phyloP scores from a whole-genome alignment of 2,113 vertebrate species.

The Himantopus leucocephalus region DNA sequence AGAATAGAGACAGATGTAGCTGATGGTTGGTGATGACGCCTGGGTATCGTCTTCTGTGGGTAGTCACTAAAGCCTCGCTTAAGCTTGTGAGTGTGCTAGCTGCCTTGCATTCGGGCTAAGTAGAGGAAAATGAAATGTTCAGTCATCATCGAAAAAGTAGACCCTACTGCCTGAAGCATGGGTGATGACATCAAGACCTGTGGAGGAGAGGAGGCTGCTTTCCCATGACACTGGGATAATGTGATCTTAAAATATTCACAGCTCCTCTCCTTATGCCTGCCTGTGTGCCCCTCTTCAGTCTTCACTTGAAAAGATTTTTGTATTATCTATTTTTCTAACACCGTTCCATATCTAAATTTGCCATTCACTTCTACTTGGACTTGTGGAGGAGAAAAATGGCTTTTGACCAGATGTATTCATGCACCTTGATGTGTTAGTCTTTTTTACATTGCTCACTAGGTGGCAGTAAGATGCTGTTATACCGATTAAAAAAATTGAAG shows the following conservation, averaged over 20 bases:
- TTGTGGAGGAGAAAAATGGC: not conserved
- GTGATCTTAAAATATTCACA: not conserved
- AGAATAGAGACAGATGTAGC: not conserved
- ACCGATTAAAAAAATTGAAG: not conserved
- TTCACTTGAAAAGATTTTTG: not conserved
- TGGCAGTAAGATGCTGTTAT: conserved; percentile 45
- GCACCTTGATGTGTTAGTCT: not conserved
- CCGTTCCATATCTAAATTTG: not conserved
- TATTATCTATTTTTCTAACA: not conserved
- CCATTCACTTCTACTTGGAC: not conserved
- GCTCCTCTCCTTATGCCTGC: not conserved
- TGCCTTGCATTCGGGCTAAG: not conserved
- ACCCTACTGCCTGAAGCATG: not conserved
- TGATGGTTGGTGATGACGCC: not conserved
- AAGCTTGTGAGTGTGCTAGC: not conserved
- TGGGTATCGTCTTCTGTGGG: not conserved
- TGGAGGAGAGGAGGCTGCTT: not conserved
- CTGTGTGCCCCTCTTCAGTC: not conserved
- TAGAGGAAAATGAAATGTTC: not conserved
- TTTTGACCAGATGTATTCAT: not conserved
- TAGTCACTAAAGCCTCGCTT: not conserved
- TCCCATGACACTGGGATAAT: not conserved
- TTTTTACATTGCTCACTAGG: conserved; percentile 30
- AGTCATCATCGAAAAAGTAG: not conserved
- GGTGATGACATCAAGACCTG: not conserved